Evolutionary conservation across 2,888 invertebrate species (phyloP).

Genomic region (Fabriciana adippe): DNA sequence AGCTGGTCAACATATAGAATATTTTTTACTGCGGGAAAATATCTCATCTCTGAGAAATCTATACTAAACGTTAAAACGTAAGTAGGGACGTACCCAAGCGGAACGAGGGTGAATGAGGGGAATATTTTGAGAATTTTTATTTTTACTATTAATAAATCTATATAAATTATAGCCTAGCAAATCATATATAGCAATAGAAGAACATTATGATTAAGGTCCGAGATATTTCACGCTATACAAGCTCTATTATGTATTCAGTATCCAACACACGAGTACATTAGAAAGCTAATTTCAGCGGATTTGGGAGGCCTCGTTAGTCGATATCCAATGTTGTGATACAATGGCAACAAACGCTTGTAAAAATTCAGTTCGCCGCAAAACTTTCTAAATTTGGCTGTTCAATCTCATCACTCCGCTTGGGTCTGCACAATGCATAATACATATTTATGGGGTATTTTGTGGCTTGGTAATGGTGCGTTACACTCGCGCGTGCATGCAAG

Average conservation of each 20-base stretch:
- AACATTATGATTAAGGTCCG: too few relatives aligned
- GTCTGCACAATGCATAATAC: slow-evolving; percentile 39
- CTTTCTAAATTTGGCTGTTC: slow-evolving; percentile 42
- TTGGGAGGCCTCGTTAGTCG: slow-evolving; percentile 24
- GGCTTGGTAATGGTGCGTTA: slow-evolving; percentile 18
- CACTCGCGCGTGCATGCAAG: slow-evolving; percentile 7
- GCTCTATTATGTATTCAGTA: slow-evolving; percentile 13
- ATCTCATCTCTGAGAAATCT: too few relatives aligned
- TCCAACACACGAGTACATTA: slow-evolving; percentile 15
- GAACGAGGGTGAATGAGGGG: too few relatives aligned
- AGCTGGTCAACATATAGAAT: too few relatives aligned
- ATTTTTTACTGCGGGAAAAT: too few relatives aligned
- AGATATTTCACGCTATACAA: too few relatives aligned
- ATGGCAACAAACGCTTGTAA: slow-evolving; percentile 35
- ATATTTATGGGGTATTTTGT: slow-evolving; percentile 43
- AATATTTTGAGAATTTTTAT: too few relatives aligned
- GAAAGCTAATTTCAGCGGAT: slow-evolving; percentile 30
- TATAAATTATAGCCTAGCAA: too few relatives aligned
- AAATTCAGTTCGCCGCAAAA: slow-evolving; percentile 39
- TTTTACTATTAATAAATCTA: too few relatives aligned
- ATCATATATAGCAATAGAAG: too few relatives aligned
- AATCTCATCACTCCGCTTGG: slow-evolving; percentile 13
- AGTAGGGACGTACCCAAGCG: too few relatives aligned
- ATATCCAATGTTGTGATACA: slow-evolving; percentile 18
- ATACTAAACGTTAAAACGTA: too few relatives aligned